Percentiles rank a stretch among this genome's conserved stretches.
Evolutionary conservation across 2,888 invertebrate species (phyloP).

Genomic region (Heliothis peltigera): DNA sequence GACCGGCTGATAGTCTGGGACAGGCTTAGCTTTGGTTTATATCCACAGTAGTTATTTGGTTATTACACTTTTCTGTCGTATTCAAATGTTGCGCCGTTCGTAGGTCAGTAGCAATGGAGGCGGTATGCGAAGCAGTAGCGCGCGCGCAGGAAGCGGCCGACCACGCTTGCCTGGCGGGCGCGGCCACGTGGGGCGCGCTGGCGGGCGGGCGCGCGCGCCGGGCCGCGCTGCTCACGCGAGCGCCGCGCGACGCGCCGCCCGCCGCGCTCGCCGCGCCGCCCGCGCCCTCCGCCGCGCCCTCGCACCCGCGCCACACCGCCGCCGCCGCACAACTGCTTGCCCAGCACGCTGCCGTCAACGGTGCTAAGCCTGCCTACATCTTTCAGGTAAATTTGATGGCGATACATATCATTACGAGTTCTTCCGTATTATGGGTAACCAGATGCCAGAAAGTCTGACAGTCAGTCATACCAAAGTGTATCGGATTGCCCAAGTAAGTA

Average conservation of each 20-base stretch:
- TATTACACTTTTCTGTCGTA: not conserved
- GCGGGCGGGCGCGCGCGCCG: conserved; percentile 93
- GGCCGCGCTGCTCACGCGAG: conserved; percentile 93
- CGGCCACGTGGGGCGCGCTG: conserved; percentile 91
- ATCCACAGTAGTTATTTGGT: not conserved
- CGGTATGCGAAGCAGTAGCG: conserved; percentile 96
- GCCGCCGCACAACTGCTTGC: conserved; percentile 95
- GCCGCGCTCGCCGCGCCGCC: conserved; percentile 93
- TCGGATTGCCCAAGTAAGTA: too few relatives aligned
- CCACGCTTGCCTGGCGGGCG: conserved; percentile 94
- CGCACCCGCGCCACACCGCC: conserved; percentile 93
- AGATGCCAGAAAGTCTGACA: too few relatives aligned
- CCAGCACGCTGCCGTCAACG: conserved; percentile 93
- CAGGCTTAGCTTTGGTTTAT: too few relatives aligned
- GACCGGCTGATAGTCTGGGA: too few relatives aligned
- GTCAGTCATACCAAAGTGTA: too few relatives aligned
- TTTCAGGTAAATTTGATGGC: conserved; percentile 78
- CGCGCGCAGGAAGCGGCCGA: conserved; percentile 97
- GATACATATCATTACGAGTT: too few relatives aligned
- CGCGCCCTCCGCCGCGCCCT: conserved; percentile 92
- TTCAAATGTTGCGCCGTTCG: not conserved
- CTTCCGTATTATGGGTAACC: too few relatives aligned
- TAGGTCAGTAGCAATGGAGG: conserved; percentile 94
- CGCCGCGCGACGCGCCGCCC: conserved; percentile 93
- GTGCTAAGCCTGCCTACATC: conserved; percentile 91